These are phyloP conservation scores for Podabrus alpinus DNA, from an alignment of 2,888 invertebrate genomes.

Conservation along the genomic window DNA sequence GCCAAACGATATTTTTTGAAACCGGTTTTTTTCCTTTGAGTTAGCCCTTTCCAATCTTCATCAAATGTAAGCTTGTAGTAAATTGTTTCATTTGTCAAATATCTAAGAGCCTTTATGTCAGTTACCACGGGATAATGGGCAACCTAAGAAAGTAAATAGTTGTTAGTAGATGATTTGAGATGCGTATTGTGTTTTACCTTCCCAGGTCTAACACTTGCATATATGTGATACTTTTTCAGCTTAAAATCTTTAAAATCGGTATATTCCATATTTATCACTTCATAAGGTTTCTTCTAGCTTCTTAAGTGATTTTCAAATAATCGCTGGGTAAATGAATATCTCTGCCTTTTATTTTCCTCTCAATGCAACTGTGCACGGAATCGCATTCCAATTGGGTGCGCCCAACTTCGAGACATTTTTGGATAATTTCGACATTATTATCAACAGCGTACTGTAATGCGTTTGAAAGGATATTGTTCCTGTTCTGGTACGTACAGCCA, in stretches of 20 bases:
- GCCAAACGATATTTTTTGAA: not conserved
- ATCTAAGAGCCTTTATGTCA: too few relatives aligned
- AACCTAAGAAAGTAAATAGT: not conserved
- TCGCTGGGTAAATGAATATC: not conserved
- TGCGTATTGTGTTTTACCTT: too few relatives aligned
- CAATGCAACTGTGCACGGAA: not conserved
- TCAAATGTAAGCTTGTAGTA: not conserved
- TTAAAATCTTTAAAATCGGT: not conserved
- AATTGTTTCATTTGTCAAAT: not conserved
- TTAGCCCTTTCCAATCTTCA: not conserved
- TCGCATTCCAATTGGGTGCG: not conserved
- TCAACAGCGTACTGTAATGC: not conserved
- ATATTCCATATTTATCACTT: not conserved
- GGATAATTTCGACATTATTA: not conserved
- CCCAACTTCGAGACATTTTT: not conserved
- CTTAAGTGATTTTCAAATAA: not conserved
- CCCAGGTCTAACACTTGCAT: not conserved
- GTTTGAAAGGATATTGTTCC: not conserved
- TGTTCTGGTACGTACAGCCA: too few relatives aligned
- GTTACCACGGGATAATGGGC: not conserved
- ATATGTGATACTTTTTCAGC: not conserved
- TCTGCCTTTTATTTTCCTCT: not conserved
- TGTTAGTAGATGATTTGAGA: not conserved
- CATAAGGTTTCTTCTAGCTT: not conserved
- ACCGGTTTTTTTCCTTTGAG: not conserved